phyloP scores from a whole-genome alignment of 2,888 invertebrate species.

The Neoaliturus tenellus region DNA sequence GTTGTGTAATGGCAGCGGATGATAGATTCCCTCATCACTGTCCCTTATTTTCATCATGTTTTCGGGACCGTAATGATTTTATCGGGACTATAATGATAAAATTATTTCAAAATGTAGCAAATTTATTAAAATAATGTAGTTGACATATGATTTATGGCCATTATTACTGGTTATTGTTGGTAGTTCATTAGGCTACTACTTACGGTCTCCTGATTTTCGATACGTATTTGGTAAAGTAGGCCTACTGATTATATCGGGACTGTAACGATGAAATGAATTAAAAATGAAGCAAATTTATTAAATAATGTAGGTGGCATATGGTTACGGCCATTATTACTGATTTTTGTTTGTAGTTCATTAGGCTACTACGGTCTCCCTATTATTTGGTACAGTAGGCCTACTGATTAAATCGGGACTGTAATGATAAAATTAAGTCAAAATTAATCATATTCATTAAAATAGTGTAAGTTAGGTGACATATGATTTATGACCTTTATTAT shows the following conservation, averaged over 20 bases:
- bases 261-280: not conserved
- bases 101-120: not conserved
- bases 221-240: not conserved
- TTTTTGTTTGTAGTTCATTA: conserved; percentile 4
- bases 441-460: not conserved
- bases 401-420: not conserved
- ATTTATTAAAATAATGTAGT: not conserved
- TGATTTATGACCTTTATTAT: conserved; percentile 4
- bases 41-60: not conserved
- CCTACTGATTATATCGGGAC: conserved; percentile 6
- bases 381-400: conserved; percentile 7
- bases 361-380: not conserved
- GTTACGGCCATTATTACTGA: not conserved
- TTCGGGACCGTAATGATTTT: conserved; percentile 1
- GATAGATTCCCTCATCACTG: not conserved
- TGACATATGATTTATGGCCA: conserved; percentile 1
- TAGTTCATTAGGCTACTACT: not conserved
- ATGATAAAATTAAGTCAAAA: not conserved
- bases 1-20: conserved; percentile 1
- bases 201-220: not conserved
- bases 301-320: conserved; percentile 7
- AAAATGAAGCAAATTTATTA: not conserved
- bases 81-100: not conserved
- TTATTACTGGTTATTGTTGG: not conserved
- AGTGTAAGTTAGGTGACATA: not conserved